A percentile compares a stretch with the other conserved stretches of the same genome.
Evolutionary conservation across 2,113 vertebrate species (phyloP).

Genomic region (Labeo catla): DNA sequence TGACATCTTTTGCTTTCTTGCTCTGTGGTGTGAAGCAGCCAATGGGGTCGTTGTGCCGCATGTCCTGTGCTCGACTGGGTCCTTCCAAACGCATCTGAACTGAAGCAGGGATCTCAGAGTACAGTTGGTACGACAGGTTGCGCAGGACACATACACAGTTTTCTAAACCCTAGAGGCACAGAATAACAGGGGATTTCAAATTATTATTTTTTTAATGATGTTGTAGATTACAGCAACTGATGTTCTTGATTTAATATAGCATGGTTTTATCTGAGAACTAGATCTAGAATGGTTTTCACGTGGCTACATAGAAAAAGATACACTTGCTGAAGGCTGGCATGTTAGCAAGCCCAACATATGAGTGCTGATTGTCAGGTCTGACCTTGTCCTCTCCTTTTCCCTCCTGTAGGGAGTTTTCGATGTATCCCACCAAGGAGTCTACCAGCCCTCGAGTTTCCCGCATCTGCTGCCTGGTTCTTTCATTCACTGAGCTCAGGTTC

Average conservation of each 20-base stretch:
- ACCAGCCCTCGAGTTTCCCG: slow-evolving; percentile 87
- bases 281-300: not conserved
- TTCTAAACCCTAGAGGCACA: slow-evolving; percentile 84
- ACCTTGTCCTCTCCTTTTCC: slow-evolving; percentile 90
- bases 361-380: slow-evolving; percentile 42
- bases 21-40: slow-evolving; percentile 91
- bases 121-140: slow-evolving; percentile 95
- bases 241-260: not conserved
- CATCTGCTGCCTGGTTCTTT: slow-evolving; percentile 93
- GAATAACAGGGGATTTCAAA: not conserved
- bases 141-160: slow-evolving; percentile 90
- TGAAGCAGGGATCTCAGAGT: slow-evolving; percentile 87
- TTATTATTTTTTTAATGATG: not conserved
- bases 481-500: slow-evolving; percentile 94
- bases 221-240: not conserved
- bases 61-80: slow-evolving; percentile 69
- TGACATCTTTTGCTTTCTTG: slow-evolving; percentile 84
- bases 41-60: slow-evolving; percentile 75
- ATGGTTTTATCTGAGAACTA: not conserved
- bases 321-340: not conserved
- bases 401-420: slow-evolving; percentile 83
- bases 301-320: not conserved
- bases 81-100: slow-evolving; percentile 86
- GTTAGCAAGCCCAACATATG: not conserved
- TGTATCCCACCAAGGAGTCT: slow-evolving; percentile 89